Evolutionary conservation across 2,888 invertebrate species (phyloP).

Genomic region (Leistus spinibarbis): DNA sequence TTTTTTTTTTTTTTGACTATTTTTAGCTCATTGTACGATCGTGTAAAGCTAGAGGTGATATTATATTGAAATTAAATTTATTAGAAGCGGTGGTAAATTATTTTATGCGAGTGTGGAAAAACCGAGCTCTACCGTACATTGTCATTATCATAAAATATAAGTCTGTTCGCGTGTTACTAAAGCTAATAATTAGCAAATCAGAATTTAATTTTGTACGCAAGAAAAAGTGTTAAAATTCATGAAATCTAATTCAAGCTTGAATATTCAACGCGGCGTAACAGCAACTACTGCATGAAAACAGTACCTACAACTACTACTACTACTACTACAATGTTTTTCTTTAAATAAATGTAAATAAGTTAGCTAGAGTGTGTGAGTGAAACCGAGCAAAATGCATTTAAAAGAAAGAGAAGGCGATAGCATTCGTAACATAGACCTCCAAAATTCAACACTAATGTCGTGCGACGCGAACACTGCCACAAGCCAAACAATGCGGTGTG

Average conservation of each 20-base stretch:
- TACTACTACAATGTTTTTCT: too few species aligned
- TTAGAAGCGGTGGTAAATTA: too few species aligned
- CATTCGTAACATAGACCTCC: neutral
- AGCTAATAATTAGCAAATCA: neutral
- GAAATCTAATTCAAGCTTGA: neutral
- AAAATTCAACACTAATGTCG: slow-evolving; percentile 3
- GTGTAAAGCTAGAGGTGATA: too few species aligned
- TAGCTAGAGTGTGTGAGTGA: neutral
- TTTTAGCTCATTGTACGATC: too few species aligned
- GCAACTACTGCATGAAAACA: neutral
- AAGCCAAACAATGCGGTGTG: neutral
- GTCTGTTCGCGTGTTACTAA: neutral
- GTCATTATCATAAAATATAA: too few species aligned
- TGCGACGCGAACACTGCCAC: neutral
- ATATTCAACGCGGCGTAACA: neutral
- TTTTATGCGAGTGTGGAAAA: too few species aligned
- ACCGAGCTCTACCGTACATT: too few species aligned
- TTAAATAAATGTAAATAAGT: neutral
- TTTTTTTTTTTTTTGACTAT: too few species aligned
- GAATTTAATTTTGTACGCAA: neutral
- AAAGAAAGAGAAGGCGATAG: neutral
- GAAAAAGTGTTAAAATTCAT: neutral
- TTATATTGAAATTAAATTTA: too few species aligned
- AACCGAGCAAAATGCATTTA: neutral
- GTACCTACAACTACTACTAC: too few species aligned